Percentiles rank a stretch among this genome's conserved stretches.
Conservation (phyloP, 2,113 vertebrate species). For the Brachyistius frenatus region DNA sequence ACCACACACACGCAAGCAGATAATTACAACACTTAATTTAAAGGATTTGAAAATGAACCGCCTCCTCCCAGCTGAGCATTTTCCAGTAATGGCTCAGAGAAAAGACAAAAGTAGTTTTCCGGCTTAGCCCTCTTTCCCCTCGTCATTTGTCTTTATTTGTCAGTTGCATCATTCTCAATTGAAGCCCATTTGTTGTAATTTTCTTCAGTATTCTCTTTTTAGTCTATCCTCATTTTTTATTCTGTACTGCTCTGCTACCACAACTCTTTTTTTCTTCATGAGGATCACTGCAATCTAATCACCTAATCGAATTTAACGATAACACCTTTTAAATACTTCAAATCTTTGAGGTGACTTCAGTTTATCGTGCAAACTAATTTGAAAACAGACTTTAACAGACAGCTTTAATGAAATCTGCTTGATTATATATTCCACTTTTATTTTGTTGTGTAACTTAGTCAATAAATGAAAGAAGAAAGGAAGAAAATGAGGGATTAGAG, state of each 20-base stretch:
- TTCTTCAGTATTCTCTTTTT: constrained; percentile 32
- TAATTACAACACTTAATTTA: constrained; percentile 66
- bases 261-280: constrained; percentile 1
- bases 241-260: not conserved
- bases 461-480: constrained; percentile 2
- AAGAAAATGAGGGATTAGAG: not conserved
- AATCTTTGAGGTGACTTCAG: constrained; percentile 28
- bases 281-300: constrained; percentile 17
- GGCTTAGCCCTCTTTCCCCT: not conserved
- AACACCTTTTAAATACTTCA: constrained; percentile 23
- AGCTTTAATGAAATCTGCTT: not conserved
- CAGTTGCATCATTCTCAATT: constrained; percentile 28
- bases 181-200: constrained; percentile 17
- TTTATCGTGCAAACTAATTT: constrained; percentile 19
- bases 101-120: constrained; percentile 45
- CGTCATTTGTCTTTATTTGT: constrained; percentile 61
- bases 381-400: not conserved
- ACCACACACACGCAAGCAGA: constrained; percentile 48
- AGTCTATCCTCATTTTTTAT: constrained; percentile 1
- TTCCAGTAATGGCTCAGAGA: constrained; percentile 33
- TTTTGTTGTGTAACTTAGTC: not conserved
- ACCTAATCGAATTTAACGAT: constrained; percentile 40
- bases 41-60: constrained; percentile 59
- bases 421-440: not conserved
- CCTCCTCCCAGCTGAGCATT: constrained; percentile 43